These are phyloP conservation scores for Corythornis leucogaster DNA, from an alignment of 2,797 vertebrate genomes.

Conservation along the genomic window DNA sequence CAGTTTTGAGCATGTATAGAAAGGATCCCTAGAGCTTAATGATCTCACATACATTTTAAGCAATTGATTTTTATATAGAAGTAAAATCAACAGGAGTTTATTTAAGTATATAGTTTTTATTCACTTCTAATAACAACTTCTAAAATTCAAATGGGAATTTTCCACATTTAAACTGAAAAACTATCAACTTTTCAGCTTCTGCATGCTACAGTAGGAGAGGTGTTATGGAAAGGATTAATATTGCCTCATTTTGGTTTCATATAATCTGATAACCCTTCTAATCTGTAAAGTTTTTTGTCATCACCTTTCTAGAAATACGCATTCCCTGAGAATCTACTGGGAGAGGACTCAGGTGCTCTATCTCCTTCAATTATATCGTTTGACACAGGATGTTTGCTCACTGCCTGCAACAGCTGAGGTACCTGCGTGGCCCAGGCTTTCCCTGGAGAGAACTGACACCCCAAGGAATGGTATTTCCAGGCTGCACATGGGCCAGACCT, in stretches of 20 bases:
- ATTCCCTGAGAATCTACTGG: not conserved
- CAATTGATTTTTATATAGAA: not conserved
- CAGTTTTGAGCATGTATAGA: not conserved
- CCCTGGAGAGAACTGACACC: not conserved
- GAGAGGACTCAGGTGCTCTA: constrained; percentile 30
- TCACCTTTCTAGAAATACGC: not conserved
- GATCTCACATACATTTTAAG: not conserved
- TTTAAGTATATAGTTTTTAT: not conserved
- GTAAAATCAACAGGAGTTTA: not conserved
- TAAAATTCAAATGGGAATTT: not conserved
- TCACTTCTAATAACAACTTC: not conserved
- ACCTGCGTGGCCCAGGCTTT: not conserved
- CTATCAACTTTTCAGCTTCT: not conserved
- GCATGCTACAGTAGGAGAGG: not conserved
- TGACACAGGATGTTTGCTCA: not conserved
- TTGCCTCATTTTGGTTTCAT: not conserved
- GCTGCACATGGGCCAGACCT: not conserved
- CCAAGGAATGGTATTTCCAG: not conserved
- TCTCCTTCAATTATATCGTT: not conserved
- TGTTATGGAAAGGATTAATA: not conserved
- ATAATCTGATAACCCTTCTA: not conserved
- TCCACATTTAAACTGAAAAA: not conserved
- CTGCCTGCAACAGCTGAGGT: not conserved
- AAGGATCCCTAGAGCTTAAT: not conserved
- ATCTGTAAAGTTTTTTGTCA: not conserved